Evolutionary conservation across 23 tunicate species (phyloP), one percentile per base, ranked within the genome.

Genomic region (Trididemnum clinides): DNA sequence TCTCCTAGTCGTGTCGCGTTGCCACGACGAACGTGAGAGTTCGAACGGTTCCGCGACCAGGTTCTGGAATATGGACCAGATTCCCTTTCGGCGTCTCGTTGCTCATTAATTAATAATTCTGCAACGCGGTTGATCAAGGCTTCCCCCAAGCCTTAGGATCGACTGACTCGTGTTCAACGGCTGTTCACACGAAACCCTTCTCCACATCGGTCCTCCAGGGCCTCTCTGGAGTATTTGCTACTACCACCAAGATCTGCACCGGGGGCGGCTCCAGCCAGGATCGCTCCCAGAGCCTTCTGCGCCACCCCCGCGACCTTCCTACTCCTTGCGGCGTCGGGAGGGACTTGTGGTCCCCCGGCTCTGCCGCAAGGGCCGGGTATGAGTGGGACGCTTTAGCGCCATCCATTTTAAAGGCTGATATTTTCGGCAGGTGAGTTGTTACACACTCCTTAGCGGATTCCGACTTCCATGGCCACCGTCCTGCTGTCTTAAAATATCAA

Each of bases 381-480:
- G 33, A 36, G 87, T 73, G 28, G 27, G 54, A 57, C 90, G 90
- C 81, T 86, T 72, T 33, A 86, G 90, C 90, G 90, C 63, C 90
- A 86, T 82, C 88, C 90, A 86, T 82, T 82, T 86, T 86, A 78
- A 86, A 57, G 90, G 87, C 90, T 86, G 89, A 33, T 86, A 83
- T 82, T 83, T 86, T 86, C 90, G 90, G 90, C 87, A 83, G 87
- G 87, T 83, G 87, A 83, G 87, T 83, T 83, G 87, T 83, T 83
- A 83, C n/a, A n/a, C n/a, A n/a, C 89, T 85, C 89, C 89, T 85
- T 85, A 86, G 89, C 89, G 90, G 81, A 32, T 44, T 86, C 90
- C 90, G 82, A 86, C 90, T 86, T 86, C 88, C 88, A 82, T 86
- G 90, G 90, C 90, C 88, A 83, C 90, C 90, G 88, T 86, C 90